Evolutionary conservation across 1,140 invertebrate species (phyloP).

Genomic region (Macrotrachela quadricornifera): DNA sequence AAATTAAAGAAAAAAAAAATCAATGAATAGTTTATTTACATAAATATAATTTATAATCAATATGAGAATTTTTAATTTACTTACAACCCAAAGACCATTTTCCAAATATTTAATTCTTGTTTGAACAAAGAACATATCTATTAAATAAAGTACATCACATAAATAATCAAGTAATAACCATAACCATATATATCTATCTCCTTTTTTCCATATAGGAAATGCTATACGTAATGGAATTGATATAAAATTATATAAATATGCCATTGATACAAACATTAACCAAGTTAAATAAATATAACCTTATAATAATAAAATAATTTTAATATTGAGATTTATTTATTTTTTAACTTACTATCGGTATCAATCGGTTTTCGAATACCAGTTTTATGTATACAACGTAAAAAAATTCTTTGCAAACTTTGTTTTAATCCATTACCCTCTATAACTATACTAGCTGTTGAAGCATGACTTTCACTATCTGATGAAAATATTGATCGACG

Average conservation of each 20-base stretch:
- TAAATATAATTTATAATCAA: neutral
- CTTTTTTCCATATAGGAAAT: conserved; percentile 35
- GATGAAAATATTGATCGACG: too few species aligned
- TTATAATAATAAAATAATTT: conserved; percentile 11
- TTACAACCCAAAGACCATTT: conserved; percentile 14
- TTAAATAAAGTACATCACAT: conserved; percentile 56
- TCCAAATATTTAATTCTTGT: conserved; percentile 35
- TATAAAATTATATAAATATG: conserved; percentile 67
- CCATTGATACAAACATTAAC: conserved; percentile 52
- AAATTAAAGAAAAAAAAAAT: neutral
- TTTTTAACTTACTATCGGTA: too few species aligned
- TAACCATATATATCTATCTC: conserved; percentile 18
- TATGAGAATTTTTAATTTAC: neutral
- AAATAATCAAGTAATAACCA: conserved; percentile 60
- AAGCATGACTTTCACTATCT: too few species aligned
- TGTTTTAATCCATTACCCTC: too few species aligned
- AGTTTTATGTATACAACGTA: too few species aligned
- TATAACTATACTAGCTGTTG: too few species aligned
- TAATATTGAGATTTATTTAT: neutral
- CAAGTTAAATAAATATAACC: conserved; percentile 51
- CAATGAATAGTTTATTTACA: conserved; percentile 13
- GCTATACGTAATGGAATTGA: conserved; percentile 56
- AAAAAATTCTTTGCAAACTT: too few species aligned
- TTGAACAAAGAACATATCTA: conserved; percentile 61
- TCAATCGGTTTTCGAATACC: too few species aligned